Percentiles rank a stretch among this genome's conserved stretches.
phyloP scores from a whole-genome alignment of 92 coral and sea anemone genomes.

The Parazoanthus atlanticus region DNA sequence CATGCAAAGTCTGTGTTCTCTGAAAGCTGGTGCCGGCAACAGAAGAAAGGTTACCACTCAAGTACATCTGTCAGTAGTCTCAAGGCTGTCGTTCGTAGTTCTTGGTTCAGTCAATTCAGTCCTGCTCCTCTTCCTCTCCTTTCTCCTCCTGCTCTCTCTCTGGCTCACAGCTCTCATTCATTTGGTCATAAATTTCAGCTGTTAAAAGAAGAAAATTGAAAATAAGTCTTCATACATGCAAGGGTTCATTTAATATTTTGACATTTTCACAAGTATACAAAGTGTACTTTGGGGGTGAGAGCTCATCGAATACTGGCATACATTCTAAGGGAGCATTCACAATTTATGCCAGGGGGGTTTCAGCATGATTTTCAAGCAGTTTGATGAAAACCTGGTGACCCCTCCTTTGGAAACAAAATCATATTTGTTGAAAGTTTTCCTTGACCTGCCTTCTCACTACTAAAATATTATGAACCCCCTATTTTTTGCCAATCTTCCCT shows the following conservation, averaged over 20 bases:
- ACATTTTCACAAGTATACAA: background rate
- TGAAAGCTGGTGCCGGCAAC: conserved; percentile 25
- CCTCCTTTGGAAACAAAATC: no score
- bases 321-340: no score
- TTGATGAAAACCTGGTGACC: no score
- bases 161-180: conserved; percentile 51
- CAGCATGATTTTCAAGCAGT: no score
- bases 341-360: no score
- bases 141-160: conserved; percentile 46
- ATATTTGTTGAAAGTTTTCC: no score
- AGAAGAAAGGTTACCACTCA: conserved; percentile 29
- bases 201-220: background rate
- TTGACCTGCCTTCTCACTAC: no score
- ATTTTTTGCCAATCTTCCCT: no score
- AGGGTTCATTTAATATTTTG: background rate
- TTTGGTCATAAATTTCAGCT: conserved; percentile 39
- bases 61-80: conserved; percentile 21
- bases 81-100: background rate
- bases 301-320: no score
- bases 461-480: no score
- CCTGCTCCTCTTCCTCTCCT: conserved; percentile 36
- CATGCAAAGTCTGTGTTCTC: background rate
- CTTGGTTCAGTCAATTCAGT: background rate
- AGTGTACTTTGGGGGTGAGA: background rate
- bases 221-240: background rate